Evolutionary conservation across 2,113 vertebrate genomes (phyloP).

Genomic region (Callionymus lyra): DNA sequence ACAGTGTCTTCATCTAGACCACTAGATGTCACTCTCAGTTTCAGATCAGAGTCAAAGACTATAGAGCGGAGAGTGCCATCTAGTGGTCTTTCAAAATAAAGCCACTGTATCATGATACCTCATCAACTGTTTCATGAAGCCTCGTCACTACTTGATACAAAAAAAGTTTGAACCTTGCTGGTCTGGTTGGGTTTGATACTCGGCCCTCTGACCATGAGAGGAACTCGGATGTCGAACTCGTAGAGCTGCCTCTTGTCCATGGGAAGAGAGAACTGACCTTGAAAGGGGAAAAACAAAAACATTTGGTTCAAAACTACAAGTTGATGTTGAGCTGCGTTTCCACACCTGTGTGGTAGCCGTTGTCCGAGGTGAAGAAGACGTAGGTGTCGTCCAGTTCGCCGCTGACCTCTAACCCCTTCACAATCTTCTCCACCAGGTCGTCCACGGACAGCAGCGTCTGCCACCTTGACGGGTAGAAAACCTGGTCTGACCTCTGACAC

Average conservation of each 20-base stretch:
- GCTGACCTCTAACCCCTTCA: conserved; percentile 75
- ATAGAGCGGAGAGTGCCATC: too few species aligned
- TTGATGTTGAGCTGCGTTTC: too few species aligned
- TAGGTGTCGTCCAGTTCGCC: conserved; percentile 86
- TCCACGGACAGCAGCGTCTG: conserved; percentile 93
- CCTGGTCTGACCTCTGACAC: background rate
- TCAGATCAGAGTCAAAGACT: too few species aligned
- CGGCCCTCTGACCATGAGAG: conserved; percentile 88
- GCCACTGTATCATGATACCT: too few species aligned
- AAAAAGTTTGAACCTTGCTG: conserved; percentile 65
- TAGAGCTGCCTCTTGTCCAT: conserved; percentile 95
- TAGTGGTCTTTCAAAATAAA: too few species aligned
- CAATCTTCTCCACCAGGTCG: conserved; percentile 86
- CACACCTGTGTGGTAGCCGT: conserved; percentile 91
- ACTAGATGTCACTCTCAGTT: too few species aligned
- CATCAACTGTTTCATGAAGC: too few species aligned
- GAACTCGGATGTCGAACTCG: conserved; percentile 96
- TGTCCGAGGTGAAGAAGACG: conserved; percentile 93
- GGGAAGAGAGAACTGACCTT: conserved; percentile 95
- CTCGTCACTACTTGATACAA: background rate
- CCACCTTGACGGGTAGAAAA: conserved; percentile 73
- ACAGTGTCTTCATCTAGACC: too few species aligned
- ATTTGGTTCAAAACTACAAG: too few species aligned
- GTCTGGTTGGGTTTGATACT: conserved; percentile 89
- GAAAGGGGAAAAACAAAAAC: background rate